These are phyloP conservation scores for Lophura swinhoii DNA, from an alignment of 2,797 vertebrate genomes.

Conservation along the genomic window DNA sequence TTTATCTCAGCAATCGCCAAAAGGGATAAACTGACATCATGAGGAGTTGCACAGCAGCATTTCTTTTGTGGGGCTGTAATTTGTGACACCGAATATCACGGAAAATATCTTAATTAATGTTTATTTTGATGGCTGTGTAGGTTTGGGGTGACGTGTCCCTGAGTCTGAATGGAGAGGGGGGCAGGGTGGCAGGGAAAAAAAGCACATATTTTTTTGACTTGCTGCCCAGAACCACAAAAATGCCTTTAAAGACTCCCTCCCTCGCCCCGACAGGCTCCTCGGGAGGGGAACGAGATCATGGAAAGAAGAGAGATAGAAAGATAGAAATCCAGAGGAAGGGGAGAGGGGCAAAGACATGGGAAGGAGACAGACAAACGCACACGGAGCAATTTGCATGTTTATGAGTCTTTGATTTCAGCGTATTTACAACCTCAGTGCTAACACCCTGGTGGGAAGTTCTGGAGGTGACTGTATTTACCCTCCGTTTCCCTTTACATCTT, in stretches of 20 bases:
- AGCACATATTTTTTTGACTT: conserved; percentile 43
- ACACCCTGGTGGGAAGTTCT: conserved; percentile 64
- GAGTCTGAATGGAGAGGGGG: neutral
- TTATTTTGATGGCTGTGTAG: conserved; percentile 69
- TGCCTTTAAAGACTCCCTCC: conserved; percentile 59
- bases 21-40: conserved; percentile 63
- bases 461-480: conserved; percentile 61
- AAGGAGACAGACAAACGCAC: conserved; percentile 66
- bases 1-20: conserved; percentile 38
- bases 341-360: conserved; percentile 63
- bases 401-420: conserved; percentile 69
- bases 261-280: conserved; percentile 59
- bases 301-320: conserved; percentile 60
- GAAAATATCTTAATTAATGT: conserved; percentile 70
- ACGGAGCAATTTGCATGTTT: conserved; percentile 68
- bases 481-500: conserved; percentile 49
- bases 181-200: neutral
- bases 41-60: conserved; percentile 40
- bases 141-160: conserved; percentile 61
- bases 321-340: conserved; percentile 55
- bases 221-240: conserved; percentile 73
- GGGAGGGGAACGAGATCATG: conserved; percentile 33
- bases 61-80: conserved; percentile 59
- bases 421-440: conserved; percentile 63
- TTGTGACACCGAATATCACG: conserved; percentile 55